A percentile compares a stretch with the other conserved stretches of the same genome.
phyloP scores from a whole-genome alignment of 2,797 vertebrate genomes.

The Paedocypris micromegethes region DNA sequence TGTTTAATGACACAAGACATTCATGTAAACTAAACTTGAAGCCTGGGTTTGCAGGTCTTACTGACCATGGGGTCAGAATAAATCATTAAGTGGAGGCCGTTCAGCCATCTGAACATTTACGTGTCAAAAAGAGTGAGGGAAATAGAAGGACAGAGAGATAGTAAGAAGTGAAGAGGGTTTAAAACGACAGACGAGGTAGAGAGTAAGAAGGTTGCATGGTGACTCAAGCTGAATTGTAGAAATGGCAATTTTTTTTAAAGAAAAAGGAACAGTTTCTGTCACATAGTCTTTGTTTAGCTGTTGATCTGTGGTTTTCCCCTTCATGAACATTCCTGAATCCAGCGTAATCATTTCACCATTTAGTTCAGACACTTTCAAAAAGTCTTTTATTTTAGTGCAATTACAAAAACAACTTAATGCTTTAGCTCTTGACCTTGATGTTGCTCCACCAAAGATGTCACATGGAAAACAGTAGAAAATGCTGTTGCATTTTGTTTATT shows the following conservation, averaged over 20 bases:
- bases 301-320: no score
- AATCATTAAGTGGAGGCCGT: slow-evolving; percentile 47
- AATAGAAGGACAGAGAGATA: slow-evolving; percentile 11
- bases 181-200: slow-evolving; percentile 7
- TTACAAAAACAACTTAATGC: no score
- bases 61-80: slow-evolving; percentile 49
- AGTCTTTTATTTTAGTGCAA: no score
- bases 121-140: slow-evolving; percentile 2
- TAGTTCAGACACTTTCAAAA: no score
- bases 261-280: slow-evolving; percentile 17
- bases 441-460: no score
- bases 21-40: slow-evolving; percentile 41
- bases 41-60: slow-evolving; percentile 34
- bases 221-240: slow-evolving; percentile 33
- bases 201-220: slow-evolving; percentile 36
- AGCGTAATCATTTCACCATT: no score
- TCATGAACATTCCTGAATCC: no score
- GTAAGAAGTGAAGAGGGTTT: not conserved
- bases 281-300: not conserved
- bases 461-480: no score
- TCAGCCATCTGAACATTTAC: slow-evolving; percentile 22
- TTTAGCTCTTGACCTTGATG: no score
- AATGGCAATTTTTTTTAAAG: slow-evolving; percentile 16
- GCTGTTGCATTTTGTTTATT: no score
- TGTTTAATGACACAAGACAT: slow-evolving; percentile 33